Evolutionary conservation across 2,797 vertebrate species (phyloP).

Genomic region (Lophius americanus): DNA sequence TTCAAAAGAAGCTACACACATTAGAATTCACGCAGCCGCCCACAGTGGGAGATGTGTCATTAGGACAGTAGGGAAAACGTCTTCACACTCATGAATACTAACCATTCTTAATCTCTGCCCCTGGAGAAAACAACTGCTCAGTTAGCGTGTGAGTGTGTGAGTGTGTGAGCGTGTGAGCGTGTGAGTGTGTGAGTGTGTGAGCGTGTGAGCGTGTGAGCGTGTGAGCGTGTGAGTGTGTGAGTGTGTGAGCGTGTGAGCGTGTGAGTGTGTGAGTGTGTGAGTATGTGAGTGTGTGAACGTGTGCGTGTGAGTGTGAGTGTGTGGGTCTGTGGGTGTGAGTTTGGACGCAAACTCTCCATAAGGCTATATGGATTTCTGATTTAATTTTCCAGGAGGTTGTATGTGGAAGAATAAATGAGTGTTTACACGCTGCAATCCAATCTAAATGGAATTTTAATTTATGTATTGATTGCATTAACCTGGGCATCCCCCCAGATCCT

Average conservation of each 20-base stretch:
- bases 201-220: neutral
- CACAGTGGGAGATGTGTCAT: conserved; percentile 10
- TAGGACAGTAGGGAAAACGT: conserved; percentile 17
- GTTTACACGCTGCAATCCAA: neutral
- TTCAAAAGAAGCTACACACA: neutral
- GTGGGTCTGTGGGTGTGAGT: too few relatives aligned
- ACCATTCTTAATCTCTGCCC: conserved; percentile 30
- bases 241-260: too few relatives aligned
- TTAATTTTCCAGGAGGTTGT: neutral
- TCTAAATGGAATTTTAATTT: neutral
- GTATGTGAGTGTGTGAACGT: conserved; percentile 2
- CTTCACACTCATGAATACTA: conserved; percentile 43
- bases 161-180: neutral
- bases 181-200: too few relatives aligned
- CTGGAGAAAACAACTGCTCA: conserved; percentile 1
- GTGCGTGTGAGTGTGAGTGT: neutral
- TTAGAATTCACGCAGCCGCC: neutral
- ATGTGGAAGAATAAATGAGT: neutral
- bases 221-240: neutral
- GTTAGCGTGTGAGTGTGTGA: neutral
- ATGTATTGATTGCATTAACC: too few relatives aligned
- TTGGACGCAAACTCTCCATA: too few relatives aligned
- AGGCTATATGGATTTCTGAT: conserved; percentile 5
- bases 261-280: neutral
- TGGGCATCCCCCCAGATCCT: too few relatives aligned